phyloP scores from a whole-genome alignment of 1,140 invertebrate species.

The Diabrotica virgifera region DNA sequence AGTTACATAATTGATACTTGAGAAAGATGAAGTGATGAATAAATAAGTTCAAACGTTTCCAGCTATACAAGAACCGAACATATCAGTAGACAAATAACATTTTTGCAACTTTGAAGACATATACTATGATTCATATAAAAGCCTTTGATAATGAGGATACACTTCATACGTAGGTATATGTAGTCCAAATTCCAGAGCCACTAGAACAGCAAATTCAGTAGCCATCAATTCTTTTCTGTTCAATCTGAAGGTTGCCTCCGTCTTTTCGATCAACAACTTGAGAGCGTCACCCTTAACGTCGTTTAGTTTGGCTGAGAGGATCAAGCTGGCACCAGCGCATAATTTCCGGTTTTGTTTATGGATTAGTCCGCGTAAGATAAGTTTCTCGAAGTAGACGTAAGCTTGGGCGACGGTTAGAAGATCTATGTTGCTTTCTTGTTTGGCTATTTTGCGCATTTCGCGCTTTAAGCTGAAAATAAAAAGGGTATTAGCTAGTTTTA shows the following conservation, averaged over 20 bases:
- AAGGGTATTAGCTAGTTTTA: too few relatives aligned
- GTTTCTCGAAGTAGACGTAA: slow-evolving; percentile 96
- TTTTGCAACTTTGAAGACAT: not conserved
- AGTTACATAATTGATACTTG: too few relatives aligned
- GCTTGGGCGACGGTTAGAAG: slow-evolving; percentile 90
- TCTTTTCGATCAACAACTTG: slow-evolving; percentile 86
- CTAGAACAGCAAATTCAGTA: slow-evolving; percentile 91
- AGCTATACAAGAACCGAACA: too few relatives aligned
- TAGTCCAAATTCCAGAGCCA: slow-evolving; percentile 91
- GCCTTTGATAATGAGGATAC: slow-evolving; percentile 90
- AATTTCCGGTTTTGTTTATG: slow-evolving; percentile 95
- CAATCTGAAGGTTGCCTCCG: slow-evolving; percentile 84
- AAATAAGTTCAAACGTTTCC: too few relatives aligned
- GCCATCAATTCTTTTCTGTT: slow-evolving; percentile 87
- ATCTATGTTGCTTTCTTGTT: slow-evolving; percentile 81
- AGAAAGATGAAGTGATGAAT: too few relatives aligned
- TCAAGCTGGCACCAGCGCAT: slow-evolving; percentile 90
- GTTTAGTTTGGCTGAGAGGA: slow-evolving; percentile 93
- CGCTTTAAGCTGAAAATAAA: slow-evolving; percentile 76
- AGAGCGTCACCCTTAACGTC: slow-evolving; percentile 90
- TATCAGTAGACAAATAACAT: too few relatives aligned
- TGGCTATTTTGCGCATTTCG: slow-evolving; percentile 92
- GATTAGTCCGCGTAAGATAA: slow-evolving; percentile 88
- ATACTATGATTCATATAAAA: slow-evolving; percentile 81
- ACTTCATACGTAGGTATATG: slow-evolving; percentile 89